Conservation (phyloP, 2,113 vertebrate genomes). For the Amblyopsis rosae region DNA sequence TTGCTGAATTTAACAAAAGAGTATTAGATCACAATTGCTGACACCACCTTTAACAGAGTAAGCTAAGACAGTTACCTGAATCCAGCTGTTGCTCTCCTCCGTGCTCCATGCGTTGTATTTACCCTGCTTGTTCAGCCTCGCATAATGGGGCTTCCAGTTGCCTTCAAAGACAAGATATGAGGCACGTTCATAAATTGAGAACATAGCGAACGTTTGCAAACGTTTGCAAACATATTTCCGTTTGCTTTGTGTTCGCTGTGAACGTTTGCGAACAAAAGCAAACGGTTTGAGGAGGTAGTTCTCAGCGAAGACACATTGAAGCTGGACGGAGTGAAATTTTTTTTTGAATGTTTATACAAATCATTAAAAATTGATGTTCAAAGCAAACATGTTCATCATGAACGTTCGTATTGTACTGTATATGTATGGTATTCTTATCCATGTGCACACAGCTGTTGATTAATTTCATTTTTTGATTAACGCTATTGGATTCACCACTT, state of each 20-base stretch:
- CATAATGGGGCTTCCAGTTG: conserved; percentile 86
- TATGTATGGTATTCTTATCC: too few relatives aligned
- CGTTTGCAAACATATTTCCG: not conserved
- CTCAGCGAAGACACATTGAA: too few relatives aligned
- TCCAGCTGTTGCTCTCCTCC: conserved; percentile 71
- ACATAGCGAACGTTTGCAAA: not conserved
- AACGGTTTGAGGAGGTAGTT: too few relatives aligned
- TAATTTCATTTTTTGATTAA: too few relatives aligned
- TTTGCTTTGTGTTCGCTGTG: not conserved
- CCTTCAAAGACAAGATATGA: conserved; percentile 66
- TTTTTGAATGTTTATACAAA: too few relatives aligned
- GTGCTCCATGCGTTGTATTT: conserved; percentile 94
- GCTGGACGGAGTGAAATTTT: too few relatives aligned
- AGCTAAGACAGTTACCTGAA: conserved; percentile 80
- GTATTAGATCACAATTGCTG: not conserved
- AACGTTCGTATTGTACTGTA: too few relatives aligned
- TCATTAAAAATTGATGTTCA: too few relatives aligned
- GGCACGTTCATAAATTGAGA: not conserved
- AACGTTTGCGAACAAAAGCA: too few relatives aligned
- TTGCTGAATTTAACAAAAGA: too few relatives aligned
- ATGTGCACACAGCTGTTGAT: too few relatives aligned
- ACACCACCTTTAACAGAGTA: not conserved
- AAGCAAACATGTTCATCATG: too few relatives aligned
- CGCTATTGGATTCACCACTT: not conserved
- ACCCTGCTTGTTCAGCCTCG: conserved; percentile 86